Evolutionary conservation across 2,797 vertebrate genomes (phyloP).

Genomic region (Periparus ater): DNA sequence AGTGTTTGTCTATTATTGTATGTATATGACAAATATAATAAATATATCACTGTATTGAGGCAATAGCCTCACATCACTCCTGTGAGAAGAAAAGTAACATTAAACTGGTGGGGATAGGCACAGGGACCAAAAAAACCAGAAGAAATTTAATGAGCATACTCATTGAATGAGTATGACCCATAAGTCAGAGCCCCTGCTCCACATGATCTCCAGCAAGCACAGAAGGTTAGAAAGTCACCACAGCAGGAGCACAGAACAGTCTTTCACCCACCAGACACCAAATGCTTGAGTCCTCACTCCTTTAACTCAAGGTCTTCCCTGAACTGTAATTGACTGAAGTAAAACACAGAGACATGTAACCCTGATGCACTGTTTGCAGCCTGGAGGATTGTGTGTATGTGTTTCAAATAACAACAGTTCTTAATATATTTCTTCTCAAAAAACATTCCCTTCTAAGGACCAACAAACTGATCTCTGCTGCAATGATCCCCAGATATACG

Average conservation of each 20-base stretch:
- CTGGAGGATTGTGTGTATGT: no score
- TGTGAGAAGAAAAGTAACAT: background rate
- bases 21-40: background rate
- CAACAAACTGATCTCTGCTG: background rate
- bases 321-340: background rate
- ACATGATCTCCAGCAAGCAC: background rate
- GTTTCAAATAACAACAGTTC: background rate
- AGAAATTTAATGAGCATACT: background rate
- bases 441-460: background rate
- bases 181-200: background rate
- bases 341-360: background rate
- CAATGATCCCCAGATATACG: background rate
- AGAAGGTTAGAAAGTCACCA: accelerated
- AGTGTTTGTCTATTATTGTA: background rate
- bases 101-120: background rate
- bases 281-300: background rate
- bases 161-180: background rate
- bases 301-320: background rate
- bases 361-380: background rate
- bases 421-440: background rate
- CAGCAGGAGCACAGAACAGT: background rate
- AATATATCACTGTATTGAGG: accelerated
- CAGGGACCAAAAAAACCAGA: background rate
- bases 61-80: background rate
- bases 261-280: background rate